phyloP scores from a whole-genome alignment of 2,113 vertebrate genomes.

The Callipepla squamata region DNA sequence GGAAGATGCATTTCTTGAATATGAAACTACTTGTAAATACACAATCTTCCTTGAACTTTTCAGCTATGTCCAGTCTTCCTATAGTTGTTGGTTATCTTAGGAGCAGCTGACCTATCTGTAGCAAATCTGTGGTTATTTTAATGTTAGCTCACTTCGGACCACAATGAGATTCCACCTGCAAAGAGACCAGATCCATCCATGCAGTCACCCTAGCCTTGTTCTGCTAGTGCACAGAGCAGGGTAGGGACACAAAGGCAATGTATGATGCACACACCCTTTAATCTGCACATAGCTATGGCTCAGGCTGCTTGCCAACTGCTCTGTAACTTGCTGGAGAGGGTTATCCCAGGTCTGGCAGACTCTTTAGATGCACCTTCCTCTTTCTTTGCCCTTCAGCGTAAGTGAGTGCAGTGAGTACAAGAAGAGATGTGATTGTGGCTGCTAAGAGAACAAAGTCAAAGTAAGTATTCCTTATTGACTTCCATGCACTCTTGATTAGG shows the following conservation, averaged over 20 bases:
- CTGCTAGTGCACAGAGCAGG: background rate
- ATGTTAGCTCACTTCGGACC: background rate
- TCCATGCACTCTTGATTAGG: background rate
- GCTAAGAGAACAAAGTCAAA: background rate
- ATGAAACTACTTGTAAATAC: background rate
- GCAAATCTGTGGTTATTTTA: background rate
- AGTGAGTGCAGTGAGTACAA: background rate
- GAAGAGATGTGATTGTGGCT: background rate
- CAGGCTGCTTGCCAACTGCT: background rate
- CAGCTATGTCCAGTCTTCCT: background rate
- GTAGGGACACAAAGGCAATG: background rate
- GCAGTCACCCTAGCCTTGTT: background rate
- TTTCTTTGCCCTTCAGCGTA: background rate
- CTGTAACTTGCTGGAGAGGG: background rate
- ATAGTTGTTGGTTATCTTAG: background rate
- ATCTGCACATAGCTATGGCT: background rate
- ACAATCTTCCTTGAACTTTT: background rate
- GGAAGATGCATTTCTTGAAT: background rate
- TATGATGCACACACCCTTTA: background rate
- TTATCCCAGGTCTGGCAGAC: background rate
- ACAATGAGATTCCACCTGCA: background rate
- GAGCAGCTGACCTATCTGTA: background rate
- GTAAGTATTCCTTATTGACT: background rate
- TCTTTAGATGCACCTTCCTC: background rate
- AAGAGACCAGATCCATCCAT: background rate